Conservation (phyloP, 2,797 vertebrate genomes). For the Threskiornis aethiopicus region DNA sequence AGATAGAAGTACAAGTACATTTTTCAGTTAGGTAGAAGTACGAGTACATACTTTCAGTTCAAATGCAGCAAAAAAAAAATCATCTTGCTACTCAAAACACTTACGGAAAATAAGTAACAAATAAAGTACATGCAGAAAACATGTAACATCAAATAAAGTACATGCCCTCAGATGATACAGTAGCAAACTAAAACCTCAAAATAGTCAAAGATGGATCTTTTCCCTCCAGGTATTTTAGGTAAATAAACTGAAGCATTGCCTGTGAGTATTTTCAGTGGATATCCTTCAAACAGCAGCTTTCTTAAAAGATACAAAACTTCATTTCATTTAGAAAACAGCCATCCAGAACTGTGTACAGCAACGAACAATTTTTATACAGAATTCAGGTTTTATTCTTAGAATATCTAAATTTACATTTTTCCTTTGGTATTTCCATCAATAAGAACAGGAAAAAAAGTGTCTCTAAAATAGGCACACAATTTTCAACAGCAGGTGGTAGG, state of each 20-base stretch:
- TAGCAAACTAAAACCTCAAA: background rate
- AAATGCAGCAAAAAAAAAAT: background rate
- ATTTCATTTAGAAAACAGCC: background rate
- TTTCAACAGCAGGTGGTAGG: background rate
- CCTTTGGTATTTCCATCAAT: background rate
- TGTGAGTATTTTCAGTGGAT: background rate
- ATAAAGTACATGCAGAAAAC: too few relatives aligned
- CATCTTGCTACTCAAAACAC: background rate
- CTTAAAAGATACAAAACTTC: background rate
- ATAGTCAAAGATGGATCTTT: background rate
- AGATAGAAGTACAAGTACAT: background rate
- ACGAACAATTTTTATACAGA: background rate
- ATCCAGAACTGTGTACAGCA: background rate
- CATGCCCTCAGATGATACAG: background rate
- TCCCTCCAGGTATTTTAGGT: background rate
- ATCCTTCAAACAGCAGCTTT: background rate
- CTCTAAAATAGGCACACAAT: background rate
- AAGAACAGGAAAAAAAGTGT: background rate
- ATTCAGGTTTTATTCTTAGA: background rate
- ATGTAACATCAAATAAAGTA: too few relatives aligned
- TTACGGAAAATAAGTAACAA: background rate
- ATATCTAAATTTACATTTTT: background rate
- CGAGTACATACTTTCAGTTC: background rate
- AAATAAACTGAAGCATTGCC: background rate
- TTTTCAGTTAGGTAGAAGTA: background rate